phyloP scores from a whole-genome alignment of 2,113 vertebrate species.

The Notothenia coriiceps region DNA sequence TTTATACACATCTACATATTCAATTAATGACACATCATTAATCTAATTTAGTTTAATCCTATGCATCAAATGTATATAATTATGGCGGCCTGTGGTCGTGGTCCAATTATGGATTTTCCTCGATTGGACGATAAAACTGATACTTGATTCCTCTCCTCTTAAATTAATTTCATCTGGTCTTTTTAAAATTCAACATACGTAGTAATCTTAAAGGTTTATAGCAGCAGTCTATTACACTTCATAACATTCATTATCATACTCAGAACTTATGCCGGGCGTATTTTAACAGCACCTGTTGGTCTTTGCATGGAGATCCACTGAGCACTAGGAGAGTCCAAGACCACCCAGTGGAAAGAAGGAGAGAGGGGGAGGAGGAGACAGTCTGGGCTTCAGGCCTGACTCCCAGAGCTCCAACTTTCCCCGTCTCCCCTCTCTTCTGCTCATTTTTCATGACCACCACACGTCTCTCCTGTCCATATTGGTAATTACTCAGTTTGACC shows the following conservation, averaged over 20 bases:
- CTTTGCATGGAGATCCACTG: not conserved
- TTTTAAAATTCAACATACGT: no score
- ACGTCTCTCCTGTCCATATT: not conserved
- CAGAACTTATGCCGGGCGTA: not conserved
- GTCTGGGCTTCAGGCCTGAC: not conserved
- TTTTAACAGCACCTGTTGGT: conserved; percentile 3
- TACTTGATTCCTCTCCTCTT: not conserved
- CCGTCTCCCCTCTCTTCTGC: not conserved
- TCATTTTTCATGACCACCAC: conserved; percentile 9
- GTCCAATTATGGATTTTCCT: not conserved
- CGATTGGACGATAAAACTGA: not conserved
- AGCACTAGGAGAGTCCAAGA: conserved; percentile 2
- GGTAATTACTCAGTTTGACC: conserved; percentile 8
- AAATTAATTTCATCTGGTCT: not conserved
- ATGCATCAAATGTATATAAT: not conserved
- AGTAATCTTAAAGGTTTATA: not conserved
- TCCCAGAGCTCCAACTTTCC: not conserved
- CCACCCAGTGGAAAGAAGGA: not conserved
- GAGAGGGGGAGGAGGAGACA: not conserved
- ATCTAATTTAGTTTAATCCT: not conserved
- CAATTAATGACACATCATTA: not conserved
- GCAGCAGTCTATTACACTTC: not conserved
- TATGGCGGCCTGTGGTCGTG: not conserved
- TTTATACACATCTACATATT: not conserved
- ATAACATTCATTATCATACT: not conserved